phyloP scores from a whole-genome alignment of 2,888 invertebrate species.

The Polydrusus cervinus region DNA sequence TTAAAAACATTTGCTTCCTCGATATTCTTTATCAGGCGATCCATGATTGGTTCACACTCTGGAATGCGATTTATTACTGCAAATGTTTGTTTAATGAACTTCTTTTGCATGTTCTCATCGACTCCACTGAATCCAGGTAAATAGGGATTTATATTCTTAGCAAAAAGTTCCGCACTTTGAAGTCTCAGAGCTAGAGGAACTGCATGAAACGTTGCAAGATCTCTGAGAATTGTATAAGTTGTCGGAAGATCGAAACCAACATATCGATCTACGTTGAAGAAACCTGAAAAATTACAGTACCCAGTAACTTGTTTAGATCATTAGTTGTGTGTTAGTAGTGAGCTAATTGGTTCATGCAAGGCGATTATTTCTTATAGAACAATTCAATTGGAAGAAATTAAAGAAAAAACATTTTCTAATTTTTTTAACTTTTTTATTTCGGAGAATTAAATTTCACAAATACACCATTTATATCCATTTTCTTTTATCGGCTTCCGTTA shows the following conservation, averaged over 20 bases:
- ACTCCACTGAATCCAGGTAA: constrained; percentile 20
- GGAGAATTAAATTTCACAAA: neutral
- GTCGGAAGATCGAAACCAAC: constrained; percentile 34
- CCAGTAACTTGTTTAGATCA: no score
- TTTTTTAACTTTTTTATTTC: neutral
- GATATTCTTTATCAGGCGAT: neutral
- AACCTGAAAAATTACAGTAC: constrained; percentile 37
- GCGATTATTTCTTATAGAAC: no score
- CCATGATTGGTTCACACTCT: constrained; percentile 4
- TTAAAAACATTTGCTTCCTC: constrained; percentile 14
- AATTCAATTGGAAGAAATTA: no score
- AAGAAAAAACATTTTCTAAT: no score
- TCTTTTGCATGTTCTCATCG: neutral
- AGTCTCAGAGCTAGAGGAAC: constrained; percentile 43
- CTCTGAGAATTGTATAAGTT: constrained; percentile 38
- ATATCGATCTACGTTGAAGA: constrained; percentile 41
- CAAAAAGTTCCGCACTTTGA: constrained; percentile 41
- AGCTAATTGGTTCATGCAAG: no score
- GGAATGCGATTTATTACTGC: constrained; percentile 3
- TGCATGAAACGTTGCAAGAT: constrained; percentile 48
- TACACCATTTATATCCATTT: constrained; percentile 31
- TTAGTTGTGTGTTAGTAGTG: no score
- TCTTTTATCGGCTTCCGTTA: constrained; percentile 3
- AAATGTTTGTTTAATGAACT: neutral
- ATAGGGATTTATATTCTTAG: constrained; percentile 37